Conservation (phyloP, 23 tunicate genomes). For the Styela clava region DNA sequence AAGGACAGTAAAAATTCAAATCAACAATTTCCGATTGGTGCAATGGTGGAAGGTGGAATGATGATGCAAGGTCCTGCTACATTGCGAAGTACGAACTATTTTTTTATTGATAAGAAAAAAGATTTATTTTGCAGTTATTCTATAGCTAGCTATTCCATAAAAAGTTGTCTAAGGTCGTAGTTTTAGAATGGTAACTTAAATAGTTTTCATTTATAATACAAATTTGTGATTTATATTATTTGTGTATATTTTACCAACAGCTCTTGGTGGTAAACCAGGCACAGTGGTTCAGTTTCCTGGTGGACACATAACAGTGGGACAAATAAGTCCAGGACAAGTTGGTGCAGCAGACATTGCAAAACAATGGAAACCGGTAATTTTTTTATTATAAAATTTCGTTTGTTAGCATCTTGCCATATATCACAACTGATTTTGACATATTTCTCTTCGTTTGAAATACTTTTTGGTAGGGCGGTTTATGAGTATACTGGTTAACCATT, state of each 20-base stretch:
- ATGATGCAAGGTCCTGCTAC: background rate
- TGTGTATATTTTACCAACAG: background rate
- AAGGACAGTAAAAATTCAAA: constrained; percentile 26
- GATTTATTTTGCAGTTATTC: no score
- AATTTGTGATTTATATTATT: no score
- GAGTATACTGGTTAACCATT: no score
- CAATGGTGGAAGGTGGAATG: background rate
- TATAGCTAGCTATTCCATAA: no score
- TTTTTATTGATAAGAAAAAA: background rate
- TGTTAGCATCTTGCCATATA: no score
- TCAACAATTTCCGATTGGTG: constrained; percentile 15
- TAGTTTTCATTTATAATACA: no score
- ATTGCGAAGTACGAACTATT: background rate
- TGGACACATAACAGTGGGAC: constrained; percentile 13
- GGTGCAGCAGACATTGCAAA: background rate
- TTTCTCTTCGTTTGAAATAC: no score
- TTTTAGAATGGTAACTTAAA: no score
- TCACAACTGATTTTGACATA: no score
- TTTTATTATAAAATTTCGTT: no score
- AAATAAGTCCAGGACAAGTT: constrained; percentile 23
- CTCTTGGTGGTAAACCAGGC: constrained; percentile 16
- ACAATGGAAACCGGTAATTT: background rate
- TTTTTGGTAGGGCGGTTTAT: no score
- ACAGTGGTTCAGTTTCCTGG: constrained; percentile 15
- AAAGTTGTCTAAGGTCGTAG: no score